Percentiles rank a stretch among this genome's conserved stretches.
Conservation (phyloP, 2,113 vertebrate species). For the Morone saxatilis region DNA sequence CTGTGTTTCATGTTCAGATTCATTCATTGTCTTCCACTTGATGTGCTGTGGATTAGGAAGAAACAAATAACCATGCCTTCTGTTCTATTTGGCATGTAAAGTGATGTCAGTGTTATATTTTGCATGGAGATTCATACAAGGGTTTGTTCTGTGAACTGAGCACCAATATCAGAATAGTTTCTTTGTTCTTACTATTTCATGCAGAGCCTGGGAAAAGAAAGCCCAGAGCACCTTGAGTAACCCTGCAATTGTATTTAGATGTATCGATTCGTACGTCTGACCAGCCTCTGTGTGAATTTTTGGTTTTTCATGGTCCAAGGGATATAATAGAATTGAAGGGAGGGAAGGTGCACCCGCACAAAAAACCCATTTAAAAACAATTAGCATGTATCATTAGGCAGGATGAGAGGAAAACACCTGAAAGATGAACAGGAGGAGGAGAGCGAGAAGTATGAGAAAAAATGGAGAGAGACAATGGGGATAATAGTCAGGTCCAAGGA, state of each 20-base stretch:
- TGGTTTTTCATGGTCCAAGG: conserved; percentile 58
- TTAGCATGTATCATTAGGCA: conserved; percentile 80
- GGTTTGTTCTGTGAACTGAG: neutral
- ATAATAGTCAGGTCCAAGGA: conserved; percentile 55
- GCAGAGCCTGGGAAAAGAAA: neutral
- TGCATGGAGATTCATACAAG: neutral
- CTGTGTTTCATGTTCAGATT: conserved; percentile 31
- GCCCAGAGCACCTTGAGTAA: conserved; percentile 8
- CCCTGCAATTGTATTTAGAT: conserved; percentile 51
- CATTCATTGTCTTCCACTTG: conserved; percentile 37
- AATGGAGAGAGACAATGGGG: conserved; percentile 12
- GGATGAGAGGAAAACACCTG: conserved; percentile 63
- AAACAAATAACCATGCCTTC: conserved; percentile 21
- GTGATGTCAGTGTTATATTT: neutral
- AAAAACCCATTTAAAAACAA: conserved; percentile 77
- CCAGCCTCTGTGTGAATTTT: conserved; percentile 47
- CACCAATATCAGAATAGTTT: neutral
- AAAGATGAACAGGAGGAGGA: conserved; percentile 40
- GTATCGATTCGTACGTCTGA: conserved; percentile 60
- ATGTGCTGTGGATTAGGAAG: conserved; percentile 32
- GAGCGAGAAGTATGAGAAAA: neutral
- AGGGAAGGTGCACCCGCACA: conserved; percentile 47
- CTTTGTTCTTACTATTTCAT: conserved; percentile 22
- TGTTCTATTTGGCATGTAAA: conserved; percentile 43
- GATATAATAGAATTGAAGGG: conserved; percentile 68